Evolutionary conservation across 2,113 vertebrate genomes (phyloP).

Genomic region (Rhombomys opimus): DNA sequence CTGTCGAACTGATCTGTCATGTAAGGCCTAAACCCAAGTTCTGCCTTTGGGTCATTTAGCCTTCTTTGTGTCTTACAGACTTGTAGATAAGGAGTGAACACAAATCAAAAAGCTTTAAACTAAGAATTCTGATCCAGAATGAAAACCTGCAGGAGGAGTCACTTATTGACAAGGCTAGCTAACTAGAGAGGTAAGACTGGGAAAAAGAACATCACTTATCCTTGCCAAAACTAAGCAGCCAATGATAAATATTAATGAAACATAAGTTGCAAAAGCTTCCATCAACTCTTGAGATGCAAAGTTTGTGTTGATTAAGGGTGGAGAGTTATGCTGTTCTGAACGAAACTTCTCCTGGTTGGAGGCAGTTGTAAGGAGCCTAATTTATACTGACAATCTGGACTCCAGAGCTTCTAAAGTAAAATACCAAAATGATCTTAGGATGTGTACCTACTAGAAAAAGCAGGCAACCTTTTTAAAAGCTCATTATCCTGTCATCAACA

Average conservation of each 20-base stretch:
- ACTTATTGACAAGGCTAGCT: background rate
- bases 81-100: background rate
- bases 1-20: background rate
- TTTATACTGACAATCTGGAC: background rate
- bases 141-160: background rate
- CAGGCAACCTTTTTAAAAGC: background rate
- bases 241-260: background rate
- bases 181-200: background rate
- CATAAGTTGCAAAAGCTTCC: background rate
- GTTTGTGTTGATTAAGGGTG: background rate
- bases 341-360: background rate
- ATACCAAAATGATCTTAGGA: background rate
- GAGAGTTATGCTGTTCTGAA: background rate
- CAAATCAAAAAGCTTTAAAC: background rate
- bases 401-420: background rate
- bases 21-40: background rate
- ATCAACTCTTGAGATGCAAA: background rate
- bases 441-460: background rate
- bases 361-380: background rate
- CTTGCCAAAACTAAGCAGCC: background rate
- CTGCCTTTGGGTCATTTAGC: background rate
- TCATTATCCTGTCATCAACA: slow-evolving; percentile 16
- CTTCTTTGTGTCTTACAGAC: background rate
- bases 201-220: background rate
- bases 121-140: background rate